Base-by-base conservation (phyloP, 2,888 invertebrate species). In the Alloscopus bannaensis region DNA sequence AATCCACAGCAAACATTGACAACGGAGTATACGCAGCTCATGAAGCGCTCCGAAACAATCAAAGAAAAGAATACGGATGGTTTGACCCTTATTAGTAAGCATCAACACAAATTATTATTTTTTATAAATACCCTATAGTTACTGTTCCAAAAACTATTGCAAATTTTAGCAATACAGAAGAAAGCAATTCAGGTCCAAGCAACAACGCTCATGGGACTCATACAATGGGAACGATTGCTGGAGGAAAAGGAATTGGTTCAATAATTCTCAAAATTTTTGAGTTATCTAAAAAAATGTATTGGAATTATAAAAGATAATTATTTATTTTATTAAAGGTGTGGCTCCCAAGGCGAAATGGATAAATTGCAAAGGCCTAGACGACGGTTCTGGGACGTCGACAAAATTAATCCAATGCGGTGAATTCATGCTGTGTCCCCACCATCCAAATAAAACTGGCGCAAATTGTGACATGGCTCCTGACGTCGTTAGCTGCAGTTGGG, bases 321-420 rank as follows among this genome's bases (percentile, higher is more conserved):
- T n/a, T n/a, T n/a, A n/a, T n/a, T n/a, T n/a, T n/a, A n/a, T n/a
- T n/a, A n/a, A n/a, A n/a, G 70, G 70, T 11, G 70, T 70, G n/a
- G 70, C 70, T 18, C 70, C 70, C 29, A 47, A 47, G 4, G 70
- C 70, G 13, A 24, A 59, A 59, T 70, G 70, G 70, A 70, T 70
- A 59, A 59, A 57, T 22, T 70, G 70, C n/a, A 24, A 59, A 40
- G n/a, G 42, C 70, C 2, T 70, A 59, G 29, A 59, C 57, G 8
- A 70, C 70, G 3, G 57, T 36, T 45, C 59, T 57, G 57, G 42
- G 11, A 16, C 4, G 29, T n/a, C 57, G 29, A 50, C 40, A 20
- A 57, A 70, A 47, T 18, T 70, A 4, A 8, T 70, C 1, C 59
- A 26, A 28, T 70, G 70, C 28, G 70, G 20, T 1, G 59, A 70